These are phyloP conservation scores for Falco novaeseelandiae DNA, from an alignment of 2,797 vertebrate species.

Conservation along the genomic window DNA sequence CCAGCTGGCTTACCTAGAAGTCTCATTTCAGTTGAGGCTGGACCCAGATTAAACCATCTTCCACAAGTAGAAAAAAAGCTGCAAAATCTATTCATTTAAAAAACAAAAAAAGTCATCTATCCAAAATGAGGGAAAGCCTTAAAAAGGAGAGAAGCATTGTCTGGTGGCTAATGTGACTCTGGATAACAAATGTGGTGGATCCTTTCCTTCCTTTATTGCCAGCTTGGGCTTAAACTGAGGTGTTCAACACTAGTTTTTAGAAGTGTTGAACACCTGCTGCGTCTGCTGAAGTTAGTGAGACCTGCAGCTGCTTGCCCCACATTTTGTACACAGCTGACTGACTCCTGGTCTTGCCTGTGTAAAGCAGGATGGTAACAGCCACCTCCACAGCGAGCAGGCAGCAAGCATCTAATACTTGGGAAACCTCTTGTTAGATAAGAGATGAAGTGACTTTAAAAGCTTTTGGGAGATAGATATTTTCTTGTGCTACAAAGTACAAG, in stretches of 20 bases:
- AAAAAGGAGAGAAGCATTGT: background rate
- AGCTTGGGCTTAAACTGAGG: slow-evolving; percentile 1
- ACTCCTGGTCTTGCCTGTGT: accelerated
- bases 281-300: background rate
- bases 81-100: background rate
- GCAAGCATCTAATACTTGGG: accelerated
- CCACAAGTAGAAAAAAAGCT: background rate
- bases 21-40: background rate
- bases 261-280: slow-evolving; percentile 62
- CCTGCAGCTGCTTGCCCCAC: background rate
- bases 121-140: background rate
- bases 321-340: background rate
- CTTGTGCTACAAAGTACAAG: background rate
- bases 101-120: background rate
- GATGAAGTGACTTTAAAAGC: background rate
- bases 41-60: background rate
- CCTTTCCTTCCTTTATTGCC: slow-evolving; percentile 40
- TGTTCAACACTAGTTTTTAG: background rate
- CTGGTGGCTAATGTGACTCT: background rate
- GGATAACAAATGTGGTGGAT: slow-evolving; percentile 1
- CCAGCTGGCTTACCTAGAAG: background rate
- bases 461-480: background rate
- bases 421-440: background rate
- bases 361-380: background rate
- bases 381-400: accelerated